Evolutionary conservation across 2,113 vertebrate species (phyloP).

Genomic region (Coptodon rendalli): DNA sequence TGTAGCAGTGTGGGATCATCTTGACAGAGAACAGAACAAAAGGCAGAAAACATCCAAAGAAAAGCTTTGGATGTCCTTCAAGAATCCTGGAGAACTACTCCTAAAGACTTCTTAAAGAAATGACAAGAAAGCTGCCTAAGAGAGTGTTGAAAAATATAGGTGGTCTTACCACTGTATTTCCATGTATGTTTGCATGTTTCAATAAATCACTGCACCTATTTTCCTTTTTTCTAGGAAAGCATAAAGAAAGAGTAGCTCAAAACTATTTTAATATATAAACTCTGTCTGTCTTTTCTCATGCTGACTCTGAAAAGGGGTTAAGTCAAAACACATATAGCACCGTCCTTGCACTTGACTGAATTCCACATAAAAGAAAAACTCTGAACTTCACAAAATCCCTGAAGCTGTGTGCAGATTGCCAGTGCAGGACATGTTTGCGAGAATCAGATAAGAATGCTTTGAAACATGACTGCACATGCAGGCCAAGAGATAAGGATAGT

Average conservation of each 20-base stretch:
- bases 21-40: not conserved
- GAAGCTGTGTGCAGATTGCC: not conserved
- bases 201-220: not conserved
- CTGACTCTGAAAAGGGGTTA: not conserved
- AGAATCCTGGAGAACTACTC: not conserved
- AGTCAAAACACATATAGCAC: not conserved
- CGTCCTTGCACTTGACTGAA: not conserved
- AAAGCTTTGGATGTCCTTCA: not conserved
- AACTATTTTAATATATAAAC: not conserved
- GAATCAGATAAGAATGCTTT: constrained; percentile 1
- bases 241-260: not conserved
- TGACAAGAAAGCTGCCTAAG: not conserved
- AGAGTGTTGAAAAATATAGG: not conserved
- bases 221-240: not conserved
- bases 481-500: constrained; percentile 16
- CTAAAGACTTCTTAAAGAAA: not conserved
- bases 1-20: not conserved
- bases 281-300: not conserved
- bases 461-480: constrained; percentile 49
- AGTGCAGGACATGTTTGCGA: not conserved
- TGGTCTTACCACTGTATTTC: not conserved
- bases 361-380: not conserved
- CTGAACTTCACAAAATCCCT: not conserved
- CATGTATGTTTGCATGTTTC: not conserved
- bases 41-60: not conserved